Percentiles rank a stretch among this genome's conserved stretches.
These are phyloP conservation scores for Scrobipalpa atriplicella DNA, from an alignment of 2,888 invertebrate genomes.

Conservation along the genomic window DNA sequence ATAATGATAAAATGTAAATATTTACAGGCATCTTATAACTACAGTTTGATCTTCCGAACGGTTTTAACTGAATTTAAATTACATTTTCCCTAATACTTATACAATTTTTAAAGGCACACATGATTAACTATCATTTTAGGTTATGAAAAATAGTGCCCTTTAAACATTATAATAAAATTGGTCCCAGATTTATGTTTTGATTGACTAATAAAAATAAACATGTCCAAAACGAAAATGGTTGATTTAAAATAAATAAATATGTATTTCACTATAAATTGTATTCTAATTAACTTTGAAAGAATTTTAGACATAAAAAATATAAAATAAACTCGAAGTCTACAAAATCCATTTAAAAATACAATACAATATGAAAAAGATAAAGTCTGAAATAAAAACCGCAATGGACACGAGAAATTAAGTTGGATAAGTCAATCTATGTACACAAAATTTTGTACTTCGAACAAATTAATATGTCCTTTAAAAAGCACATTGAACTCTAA, in stretches of 20 bases:
- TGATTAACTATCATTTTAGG: constrained; percentile 45
- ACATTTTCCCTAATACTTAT: constrained; percentile 52
- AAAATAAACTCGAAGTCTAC: background rate
- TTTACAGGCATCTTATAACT: constrained; percentile 65
- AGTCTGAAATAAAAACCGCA: background rate
- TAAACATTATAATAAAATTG: constrained; percentile 42
- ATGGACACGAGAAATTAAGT: background rate
- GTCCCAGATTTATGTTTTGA: constrained; percentile 17
- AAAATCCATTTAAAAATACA: background rate
- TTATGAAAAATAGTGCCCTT: constrained; percentile 47
- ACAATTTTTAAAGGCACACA: constrained; percentile 62
- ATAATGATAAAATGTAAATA: constrained; percentile 74
- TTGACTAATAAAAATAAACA: background rate
- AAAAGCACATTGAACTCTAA: constrained; percentile 31
- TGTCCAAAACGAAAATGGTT: background rate
- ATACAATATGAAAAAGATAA: background rate
- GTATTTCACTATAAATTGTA: background rate
- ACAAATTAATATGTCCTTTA: constrained; percentile 20
- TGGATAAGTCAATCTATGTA: constrained; percentile 31
- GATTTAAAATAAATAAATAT: background rate
- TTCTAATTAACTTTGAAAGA: background rate
- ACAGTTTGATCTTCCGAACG: constrained; percentile 43
- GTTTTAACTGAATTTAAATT: constrained; percentile 64
- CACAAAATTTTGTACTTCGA: constrained; percentile 52
- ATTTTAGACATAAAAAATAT: background rate